Evolutionary conservation across 2,797 vertebrate species (phyloP).

Genomic region (Crypturellus tataupa): DNA sequence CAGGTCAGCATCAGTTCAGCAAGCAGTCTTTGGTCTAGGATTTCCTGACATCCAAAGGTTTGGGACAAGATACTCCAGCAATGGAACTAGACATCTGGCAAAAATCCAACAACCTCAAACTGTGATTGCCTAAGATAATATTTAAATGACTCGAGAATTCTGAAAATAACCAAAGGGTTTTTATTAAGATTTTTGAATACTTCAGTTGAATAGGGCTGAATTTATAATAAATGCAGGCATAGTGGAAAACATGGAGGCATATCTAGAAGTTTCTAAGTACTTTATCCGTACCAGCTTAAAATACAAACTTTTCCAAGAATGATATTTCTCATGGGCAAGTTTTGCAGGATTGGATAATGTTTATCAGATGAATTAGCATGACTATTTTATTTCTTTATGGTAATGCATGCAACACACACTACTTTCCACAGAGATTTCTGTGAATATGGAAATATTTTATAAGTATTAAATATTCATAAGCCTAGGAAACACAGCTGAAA

Average conservation of each 20-base stretch:
- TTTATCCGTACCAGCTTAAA: background rate
- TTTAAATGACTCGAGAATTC: background rate
- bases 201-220: background rate
- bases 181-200: background rate
- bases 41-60: background rate
- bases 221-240: background rate
- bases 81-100: background rate
- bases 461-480: background rate
- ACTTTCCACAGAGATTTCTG: background rate
- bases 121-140: background rate
- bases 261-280: background rate
- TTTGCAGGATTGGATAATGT: background rate
- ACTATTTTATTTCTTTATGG: conserved; percentile 5
- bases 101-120: background rate
- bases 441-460: background rate
- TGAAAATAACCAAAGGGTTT: background rate
- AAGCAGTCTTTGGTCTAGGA: background rate
- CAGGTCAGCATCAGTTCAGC: background rate
- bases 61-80: background rate
- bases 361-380: background rate
- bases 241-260: background rate
- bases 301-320: background rate
- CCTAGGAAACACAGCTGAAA: background rate
- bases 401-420: background rate
- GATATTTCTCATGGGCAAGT: background rate